Percentiles rank a stretch among this genome's conserved stretches.
Conservation (phyloP, 1,140 invertebrate species). For the Psilanteris sp. region DNA sequence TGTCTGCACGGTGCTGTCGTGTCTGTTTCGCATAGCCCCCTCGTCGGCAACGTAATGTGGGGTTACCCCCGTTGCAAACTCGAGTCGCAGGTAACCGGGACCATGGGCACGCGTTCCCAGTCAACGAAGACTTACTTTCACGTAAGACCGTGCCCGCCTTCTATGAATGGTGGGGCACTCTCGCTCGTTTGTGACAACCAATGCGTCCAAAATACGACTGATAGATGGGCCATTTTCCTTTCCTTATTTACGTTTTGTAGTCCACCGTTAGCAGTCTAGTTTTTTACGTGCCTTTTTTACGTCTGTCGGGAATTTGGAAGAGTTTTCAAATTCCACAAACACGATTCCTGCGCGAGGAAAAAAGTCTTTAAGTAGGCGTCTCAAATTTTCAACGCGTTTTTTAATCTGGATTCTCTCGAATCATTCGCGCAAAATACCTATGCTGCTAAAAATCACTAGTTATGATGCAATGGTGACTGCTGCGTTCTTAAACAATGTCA, state of each 20-base stretch:
- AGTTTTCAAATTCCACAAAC: too few relatives aligned
- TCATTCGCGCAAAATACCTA: too few relatives aligned
- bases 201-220: slow-evolving; percentile 54
- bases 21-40: slow-evolving; percentile 64
- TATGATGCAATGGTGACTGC: too few relatives aligned
- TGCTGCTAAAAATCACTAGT: too few relatives aligned
- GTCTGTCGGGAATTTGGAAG: too few relatives aligned
- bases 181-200: slow-evolving; percentile 41
- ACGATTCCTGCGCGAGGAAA: too few relatives aligned
- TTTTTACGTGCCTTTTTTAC: too few relatives aligned
- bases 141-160: slow-evolving; percentile 67
- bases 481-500: too few relatives aligned
- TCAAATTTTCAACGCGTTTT: too few relatives aligned
- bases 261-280: not conserved
- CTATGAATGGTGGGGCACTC: slow-evolving; percentile 62
- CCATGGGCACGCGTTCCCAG: slow-evolving; percentile 73
- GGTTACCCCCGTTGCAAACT: slow-evolving; percentile 65
- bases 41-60: slow-evolving; percentile 62
- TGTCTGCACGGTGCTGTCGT: slow-evolving; percentile 65
- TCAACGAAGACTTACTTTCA: slow-evolving; percentile 77
- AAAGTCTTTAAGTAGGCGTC: too few relatives aligned
- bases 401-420: too few relatives aligned
- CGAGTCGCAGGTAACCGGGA: slow-evolving; percentile 56
- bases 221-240: slow-evolving; percentile 41
- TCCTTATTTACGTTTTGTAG: slow-evolving; percentile 31